phyloP scores from a whole-genome alignment of 2,113 vertebrate species.

The Platichthys flesus region DNA sequence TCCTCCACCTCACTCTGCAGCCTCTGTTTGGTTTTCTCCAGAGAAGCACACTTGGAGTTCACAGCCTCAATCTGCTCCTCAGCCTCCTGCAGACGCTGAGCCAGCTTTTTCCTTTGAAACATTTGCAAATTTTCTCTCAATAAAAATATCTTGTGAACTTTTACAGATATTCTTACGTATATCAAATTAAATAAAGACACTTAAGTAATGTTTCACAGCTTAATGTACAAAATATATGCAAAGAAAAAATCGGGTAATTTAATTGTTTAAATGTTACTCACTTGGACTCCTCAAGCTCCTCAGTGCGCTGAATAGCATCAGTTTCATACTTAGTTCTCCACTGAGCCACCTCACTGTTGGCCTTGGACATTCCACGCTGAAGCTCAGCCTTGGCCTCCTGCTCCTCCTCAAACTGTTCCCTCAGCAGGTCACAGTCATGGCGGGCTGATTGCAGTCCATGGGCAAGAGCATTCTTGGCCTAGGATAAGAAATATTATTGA shows the following conservation, averaged over 20 bases:
- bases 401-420: slow-evolving; percentile 88
- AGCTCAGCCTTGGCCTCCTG: slow-evolving; percentile 87
- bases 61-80: slow-evolving; percentile 73
- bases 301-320: slow-evolving; percentile 84
- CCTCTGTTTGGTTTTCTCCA: slow-evolving; percentile 74
- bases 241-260: too few species aligned
- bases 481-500: not conserved
- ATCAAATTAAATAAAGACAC: too few species aligned
- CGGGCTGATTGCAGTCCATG: slow-evolving; percentile 66
- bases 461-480: slow-evolving; percentile 14
- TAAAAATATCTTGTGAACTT: not conserved
- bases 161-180: too few species aligned
- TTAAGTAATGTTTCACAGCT: too few species aligned
- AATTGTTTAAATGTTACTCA: slow-evolving; percentile 64
- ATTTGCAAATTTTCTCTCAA: not conserved
- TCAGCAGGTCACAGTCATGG: slow-evolving; percentile 87
- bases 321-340: slow-evolving; percentile 90
- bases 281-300: slow-evolving; percentile 88
- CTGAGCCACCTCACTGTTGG: slow-evolving; percentile 88
- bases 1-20: slow-evolving; percentile 75
- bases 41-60: slow-evolving; percentile 73
- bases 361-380: slow-evolving; percentile 87
- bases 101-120: slow-evolving; percentile 49
- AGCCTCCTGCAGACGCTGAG: slow-evolving; percentile 70
- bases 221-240: too few species aligned